Evolutionary conservation across 2,113 vertebrate species (phyloP).

Genomic region (Stictonetta naevosa): DNA sequence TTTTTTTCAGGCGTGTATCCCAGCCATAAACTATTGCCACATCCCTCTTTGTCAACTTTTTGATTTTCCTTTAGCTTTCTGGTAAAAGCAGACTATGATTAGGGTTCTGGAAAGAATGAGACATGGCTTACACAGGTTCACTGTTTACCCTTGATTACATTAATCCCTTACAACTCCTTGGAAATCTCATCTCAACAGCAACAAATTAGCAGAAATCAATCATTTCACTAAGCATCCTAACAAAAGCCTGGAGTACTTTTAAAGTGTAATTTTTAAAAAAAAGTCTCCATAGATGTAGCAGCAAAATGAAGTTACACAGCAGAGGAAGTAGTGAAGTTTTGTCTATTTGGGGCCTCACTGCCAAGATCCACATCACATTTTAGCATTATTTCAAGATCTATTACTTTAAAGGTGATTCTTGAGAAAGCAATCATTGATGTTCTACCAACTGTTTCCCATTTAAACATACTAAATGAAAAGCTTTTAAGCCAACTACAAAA

Average conservation of each 20-base stretch:
- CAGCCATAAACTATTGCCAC: background rate
- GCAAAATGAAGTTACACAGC: background rate
- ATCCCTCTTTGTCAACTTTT: background rate
- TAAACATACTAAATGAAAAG: background rate
- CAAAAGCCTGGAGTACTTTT: background rate
- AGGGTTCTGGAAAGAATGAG: background rate
- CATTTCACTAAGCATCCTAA: background rate
- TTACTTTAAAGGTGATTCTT: background rate
- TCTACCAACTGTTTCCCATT: background rate
- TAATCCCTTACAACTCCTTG: background rate
- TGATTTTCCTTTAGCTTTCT: background rate
- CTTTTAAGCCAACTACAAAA: background rate
- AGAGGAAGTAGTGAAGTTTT: background rate
- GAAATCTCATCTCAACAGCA: background rate
- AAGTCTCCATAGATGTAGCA: background rate
- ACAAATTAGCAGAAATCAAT: background rate
- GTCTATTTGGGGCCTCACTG: background rate
- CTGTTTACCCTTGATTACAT: background rate
- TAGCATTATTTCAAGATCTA: background rate
- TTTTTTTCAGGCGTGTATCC: background rate
- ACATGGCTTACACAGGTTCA: background rate
- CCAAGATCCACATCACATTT: background rate
- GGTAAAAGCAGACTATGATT: background rate
- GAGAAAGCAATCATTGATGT: background rate
- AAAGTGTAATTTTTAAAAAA: background rate